Evolutionary conservation across 2,797 vertebrate species (phyloP).

Genomic region (Cichlasoma orientale): DNA sequence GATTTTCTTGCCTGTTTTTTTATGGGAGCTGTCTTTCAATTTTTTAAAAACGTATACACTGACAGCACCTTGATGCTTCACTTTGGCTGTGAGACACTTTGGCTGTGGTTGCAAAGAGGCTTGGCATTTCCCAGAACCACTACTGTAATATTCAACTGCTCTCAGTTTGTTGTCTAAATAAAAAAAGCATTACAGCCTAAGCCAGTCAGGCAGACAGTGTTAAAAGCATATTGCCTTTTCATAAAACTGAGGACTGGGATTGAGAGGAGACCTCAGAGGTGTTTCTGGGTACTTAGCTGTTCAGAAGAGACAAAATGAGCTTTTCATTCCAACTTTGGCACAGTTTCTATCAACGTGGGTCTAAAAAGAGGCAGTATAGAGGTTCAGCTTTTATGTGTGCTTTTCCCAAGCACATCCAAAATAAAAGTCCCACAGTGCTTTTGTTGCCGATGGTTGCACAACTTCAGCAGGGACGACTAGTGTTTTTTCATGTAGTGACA

Average conservation of each 20-base stretch:
- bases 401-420: slow-evolving; percentile 75
- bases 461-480: slow-evolving; percentile 45
- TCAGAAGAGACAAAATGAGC: slow-evolving; percentile 74
- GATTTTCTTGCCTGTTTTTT: too few relatives aligned
- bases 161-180: slow-evolving; percentile 36
- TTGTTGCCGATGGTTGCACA: slow-evolving; percentile 72
- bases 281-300: slow-evolving; percentile 58
- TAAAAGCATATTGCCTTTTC: slow-evolving; percentile 72
- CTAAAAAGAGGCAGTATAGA: slow-evolving; percentile 67
- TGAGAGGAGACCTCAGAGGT: slow-evolving; percentile 56
- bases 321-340: slow-evolving; percentile 80
- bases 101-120: neutral
- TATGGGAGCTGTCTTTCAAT: neutral
- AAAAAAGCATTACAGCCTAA: slow-evolving; percentile 50
- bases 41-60: neutral
- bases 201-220: slow-evolving; percentile 35
- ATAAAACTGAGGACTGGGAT: slow-evolving; percentile 63
- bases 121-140: neutral
- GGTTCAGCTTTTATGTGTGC: slow-evolving; percentile 69
- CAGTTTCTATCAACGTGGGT: slow-evolving; percentile 53
- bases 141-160: slow-evolving; percentile 14
- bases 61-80: neutral
- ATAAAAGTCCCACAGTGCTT: slow-evolving; percentile 71
- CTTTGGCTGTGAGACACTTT: neutral
- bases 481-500: slow-evolving; percentile 38